phyloP scores from a whole-genome alignment of 2,113 vertebrate genomes.

The Crypturellus undulatus region DNA sequence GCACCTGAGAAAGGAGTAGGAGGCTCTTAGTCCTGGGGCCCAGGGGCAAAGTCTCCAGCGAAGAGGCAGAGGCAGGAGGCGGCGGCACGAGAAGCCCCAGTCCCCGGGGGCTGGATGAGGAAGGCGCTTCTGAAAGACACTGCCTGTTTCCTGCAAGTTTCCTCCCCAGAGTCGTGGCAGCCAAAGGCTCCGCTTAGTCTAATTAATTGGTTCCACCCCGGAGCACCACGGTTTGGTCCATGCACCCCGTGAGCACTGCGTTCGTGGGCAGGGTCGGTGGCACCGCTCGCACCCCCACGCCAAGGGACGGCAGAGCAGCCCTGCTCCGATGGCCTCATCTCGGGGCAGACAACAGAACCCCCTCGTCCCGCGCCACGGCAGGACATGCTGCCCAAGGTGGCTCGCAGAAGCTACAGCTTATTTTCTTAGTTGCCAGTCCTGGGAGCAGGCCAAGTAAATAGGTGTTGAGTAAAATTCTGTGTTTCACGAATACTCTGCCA shows the following conservation, averaged over 20 bases:
- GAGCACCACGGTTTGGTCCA: conserved; percentile 14
- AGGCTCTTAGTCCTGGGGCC: background rate
- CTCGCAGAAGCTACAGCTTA: background rate
- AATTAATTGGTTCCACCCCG: conserved; percentile 61
- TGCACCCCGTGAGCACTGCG: background rate
- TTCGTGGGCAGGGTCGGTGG: conserved; percentile 34
- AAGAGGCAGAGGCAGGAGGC: background rate
- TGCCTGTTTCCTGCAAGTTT: conserved; percentile 18
- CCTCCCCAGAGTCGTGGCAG: background rate
- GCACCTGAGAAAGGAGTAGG: background rate
- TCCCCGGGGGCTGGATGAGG: background rate
- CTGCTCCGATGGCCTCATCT: too few relatives aligned
- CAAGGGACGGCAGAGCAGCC: background rate
- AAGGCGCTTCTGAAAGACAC: background rate
- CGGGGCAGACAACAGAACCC: background rate
- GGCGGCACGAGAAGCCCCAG: background rate
- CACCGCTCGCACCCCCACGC: background rate
- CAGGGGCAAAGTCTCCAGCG: background rate
- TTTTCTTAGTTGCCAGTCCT: background rate
- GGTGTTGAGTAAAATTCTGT: background rate
- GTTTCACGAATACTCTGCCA: background rate
- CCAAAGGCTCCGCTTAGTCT: conserved; percentile 27
- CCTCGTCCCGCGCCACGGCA: background rate
- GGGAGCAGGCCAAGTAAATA: background rate
- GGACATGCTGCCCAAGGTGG: too few relatives aligned